These are phyloP conservation scores for Pedionomus torquatus DNA, from an alignment of 2,113 vertebrate genomes.

Conservation along the genomic window DNA sequence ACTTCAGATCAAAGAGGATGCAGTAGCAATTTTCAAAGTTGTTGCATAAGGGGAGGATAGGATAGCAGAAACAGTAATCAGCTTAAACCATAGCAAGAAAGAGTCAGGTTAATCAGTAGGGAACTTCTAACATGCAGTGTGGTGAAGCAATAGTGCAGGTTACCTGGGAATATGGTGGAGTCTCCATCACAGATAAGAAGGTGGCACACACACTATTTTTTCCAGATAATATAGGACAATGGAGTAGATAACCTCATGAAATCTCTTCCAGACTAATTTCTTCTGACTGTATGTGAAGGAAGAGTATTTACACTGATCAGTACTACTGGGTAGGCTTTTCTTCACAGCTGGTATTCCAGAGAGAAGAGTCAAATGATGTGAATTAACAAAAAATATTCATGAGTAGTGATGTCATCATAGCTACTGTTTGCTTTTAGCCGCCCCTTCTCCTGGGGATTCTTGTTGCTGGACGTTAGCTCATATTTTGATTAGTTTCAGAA, in stretches of 20 bases:
- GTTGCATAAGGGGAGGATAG: not conserved
- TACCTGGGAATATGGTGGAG: not conserved
- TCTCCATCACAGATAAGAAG: not conserved
- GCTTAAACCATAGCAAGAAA: conserved; percentile 9
- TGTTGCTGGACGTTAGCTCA: not conserved
- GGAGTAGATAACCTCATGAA: not conserved
- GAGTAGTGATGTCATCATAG: not conserved
- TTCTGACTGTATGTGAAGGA: not conserved
- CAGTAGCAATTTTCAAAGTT: not conserved
- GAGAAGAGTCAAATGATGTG: not conserved
- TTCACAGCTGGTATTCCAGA: not conserved
- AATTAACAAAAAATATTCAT: not conserved
- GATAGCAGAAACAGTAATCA: not conserved
- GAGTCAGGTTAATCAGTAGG: not conserved
- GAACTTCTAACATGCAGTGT: not conserved
- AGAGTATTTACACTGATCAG: not conserved
- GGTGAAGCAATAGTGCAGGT: not conserved
- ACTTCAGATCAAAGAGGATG: conserved; percentile 6
- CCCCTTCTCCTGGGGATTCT: not conserved
- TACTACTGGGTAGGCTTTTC: not conserved
- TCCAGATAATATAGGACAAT: not conserved
- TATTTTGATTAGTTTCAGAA: not conserved
- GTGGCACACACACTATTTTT: not conserved
- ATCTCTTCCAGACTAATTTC: not conserved
- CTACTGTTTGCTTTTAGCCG: not conserved